phyloP scores from a whole-genome alignment of 2,113 vertebrate genomes.

The Abramis brama region DNA sequence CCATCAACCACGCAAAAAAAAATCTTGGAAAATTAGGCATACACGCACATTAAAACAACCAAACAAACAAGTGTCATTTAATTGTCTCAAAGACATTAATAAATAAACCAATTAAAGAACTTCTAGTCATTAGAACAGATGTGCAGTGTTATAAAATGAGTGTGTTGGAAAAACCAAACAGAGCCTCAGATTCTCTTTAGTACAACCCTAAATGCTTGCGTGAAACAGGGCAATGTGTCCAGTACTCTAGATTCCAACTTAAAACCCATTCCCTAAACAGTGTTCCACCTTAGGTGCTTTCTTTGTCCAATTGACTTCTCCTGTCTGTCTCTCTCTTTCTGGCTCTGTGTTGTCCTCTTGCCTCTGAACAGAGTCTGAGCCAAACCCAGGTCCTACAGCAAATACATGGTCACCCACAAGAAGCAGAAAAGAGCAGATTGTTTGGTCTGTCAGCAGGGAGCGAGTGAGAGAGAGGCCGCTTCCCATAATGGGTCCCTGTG shows the following conservation, averaged over 20 bases:
- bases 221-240: conserved; percentile 52
- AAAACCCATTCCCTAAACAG: background rate
- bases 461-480: conserved; percentile 30
- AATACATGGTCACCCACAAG: conserved; percentile 33
- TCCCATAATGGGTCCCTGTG: conserved; percentile 57
- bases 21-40: background rate
- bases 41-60: conserved; percentile 17
- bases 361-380: background rate
- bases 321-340: background rate
- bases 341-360: conserved; percentile 7
- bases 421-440: conserved; percentile 31
- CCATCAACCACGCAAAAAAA: conserved; percentile 15
- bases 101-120: conserved; percentile 18
- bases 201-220: background rate
- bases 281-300: conserved; percentile 8
- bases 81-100: conserved; percentile 15
- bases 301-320: background rate
- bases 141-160: conserved; percentile 44
- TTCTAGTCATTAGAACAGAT: conserved; percentile 35
- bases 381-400: conserved; percentile 4
- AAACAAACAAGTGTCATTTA: conserved; percentile 31
- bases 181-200: conserved; percentile 8
- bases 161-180: conserved; percentile 22
- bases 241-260: conserved; percentile 59
- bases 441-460: conserved; percentile 34